These are phyloP conservation scores for Periophthalmus modestus DNA, from an alignment of 2,113 vertebrate species.

Conservation along the genomic window DNA sequence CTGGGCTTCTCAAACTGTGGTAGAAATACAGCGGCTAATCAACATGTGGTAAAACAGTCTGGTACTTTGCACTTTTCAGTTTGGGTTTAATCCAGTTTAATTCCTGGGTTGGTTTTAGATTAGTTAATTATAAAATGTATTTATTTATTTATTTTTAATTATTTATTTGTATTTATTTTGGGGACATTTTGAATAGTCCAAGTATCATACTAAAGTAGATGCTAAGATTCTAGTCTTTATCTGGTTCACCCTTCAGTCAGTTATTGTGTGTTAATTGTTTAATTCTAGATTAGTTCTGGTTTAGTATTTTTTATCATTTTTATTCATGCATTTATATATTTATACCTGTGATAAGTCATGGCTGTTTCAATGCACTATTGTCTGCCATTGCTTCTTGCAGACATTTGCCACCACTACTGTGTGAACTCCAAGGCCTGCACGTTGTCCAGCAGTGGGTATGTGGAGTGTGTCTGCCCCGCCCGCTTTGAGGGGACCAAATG, in stretches of 20 bases:
- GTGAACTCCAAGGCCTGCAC: constrained; percentile 94
- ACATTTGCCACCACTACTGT: constrained; percentile 96
- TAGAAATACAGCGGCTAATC: neutral
- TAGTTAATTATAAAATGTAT: too few relatives aligned
- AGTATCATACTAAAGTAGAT: too few relatives aligned
- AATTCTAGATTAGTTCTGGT: too few relatives aligned
- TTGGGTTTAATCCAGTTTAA: neutral
- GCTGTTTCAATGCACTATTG: constrained; percentile 14
- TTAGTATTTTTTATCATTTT: too few relatives aligned
- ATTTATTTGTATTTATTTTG: too few relatives aligned
- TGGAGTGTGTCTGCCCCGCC: constrained; percentile 90
- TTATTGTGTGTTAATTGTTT: too few relatives aligned
- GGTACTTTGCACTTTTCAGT: neutral
- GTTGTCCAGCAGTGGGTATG: constrained; percentile 84
- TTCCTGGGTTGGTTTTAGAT: too few relatives aligned
- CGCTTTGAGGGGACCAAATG: constrained; percentile 92
- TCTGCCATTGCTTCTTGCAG: constrained; percentile 66
- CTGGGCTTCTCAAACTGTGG: neutral
- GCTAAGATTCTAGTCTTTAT: too few relatives aligned
- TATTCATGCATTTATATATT: too few relatives aligned
- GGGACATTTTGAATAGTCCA: too few relatives aligned
- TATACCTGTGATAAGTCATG: constrained; percentile 27
- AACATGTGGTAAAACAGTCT: neutral
- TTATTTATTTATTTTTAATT: too few relatives aligned
- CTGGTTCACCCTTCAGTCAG: too few relatives aligned